Evolutionary conservation across 2,888 invertebrate genomes (phyloP), one percentile per base, ranked within the genome.

Genomic region (Amblyteles armatorius): DNA sequence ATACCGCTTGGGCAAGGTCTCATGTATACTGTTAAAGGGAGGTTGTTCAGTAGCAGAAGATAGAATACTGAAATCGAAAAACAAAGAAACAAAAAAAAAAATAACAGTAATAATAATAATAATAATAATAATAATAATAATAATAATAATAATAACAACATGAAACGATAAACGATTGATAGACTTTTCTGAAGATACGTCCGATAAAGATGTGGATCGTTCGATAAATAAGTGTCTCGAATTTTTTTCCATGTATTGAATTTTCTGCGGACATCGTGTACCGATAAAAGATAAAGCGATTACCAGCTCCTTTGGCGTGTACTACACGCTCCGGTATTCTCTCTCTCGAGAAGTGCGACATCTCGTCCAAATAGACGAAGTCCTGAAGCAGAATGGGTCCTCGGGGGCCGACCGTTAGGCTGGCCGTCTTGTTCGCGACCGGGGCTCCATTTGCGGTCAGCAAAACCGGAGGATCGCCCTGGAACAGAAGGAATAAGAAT

Each of bases 311-410:
- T 94, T 99, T 99, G 0, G 99, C 99, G 94, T 99, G 99, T 1
- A 98, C 99, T 0, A 99, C 99, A 89, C 99, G 96, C 93, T 99
- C 99, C 0, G 99, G 99, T 90, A 99, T 99, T 79, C 99, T 96
- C 93, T 99, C 99, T 52, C 98, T 95, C 93, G 97, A 96, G 93
- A 99, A 99, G 89, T 98, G 96, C 0, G 97, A 95, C 74, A 98
- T 95, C 93, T 97, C 97, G 93, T 98, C 98, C 6, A 98, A 91
- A 89, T 96, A 97, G 85, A 96, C 96, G 79, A 96, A 96, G 94
- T 99, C 99, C 94, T 99, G 98, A 11, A 99, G 94, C 0, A 99
- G 95, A 57, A 97, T 94, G 0, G 99, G 99, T 0, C 40, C 99
- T 82, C 96, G 95, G 13, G 97, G 96, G 0, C 99, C 99, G n/a